These are phyloP conservation scores for Ptilodon capucinus DNA, from an alignment of 2,888 invertebrate genomes.

Conservation along the genomic window DNA sequence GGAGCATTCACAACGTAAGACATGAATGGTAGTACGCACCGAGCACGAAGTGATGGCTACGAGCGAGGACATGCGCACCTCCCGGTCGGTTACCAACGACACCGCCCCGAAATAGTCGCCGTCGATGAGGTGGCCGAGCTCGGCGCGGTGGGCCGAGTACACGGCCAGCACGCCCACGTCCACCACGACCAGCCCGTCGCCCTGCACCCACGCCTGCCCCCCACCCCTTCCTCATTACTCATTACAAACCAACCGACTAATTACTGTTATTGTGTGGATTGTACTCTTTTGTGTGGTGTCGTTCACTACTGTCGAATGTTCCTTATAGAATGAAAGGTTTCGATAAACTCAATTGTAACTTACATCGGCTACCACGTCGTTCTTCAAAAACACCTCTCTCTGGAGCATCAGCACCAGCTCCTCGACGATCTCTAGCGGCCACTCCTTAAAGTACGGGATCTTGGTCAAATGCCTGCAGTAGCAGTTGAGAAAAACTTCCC, in stretches of 20 bases:
- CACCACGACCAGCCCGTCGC: conserved; percentile 41
- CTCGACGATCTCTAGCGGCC: conserved; percentile 34
- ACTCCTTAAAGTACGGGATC: conserved; percentile 38
- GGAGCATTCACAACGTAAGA: too few species aligned
- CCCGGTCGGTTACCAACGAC: conserved; percentile 41
- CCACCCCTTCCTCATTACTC: too few species aligned
- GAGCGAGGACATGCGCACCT: conserved; percentile 28
- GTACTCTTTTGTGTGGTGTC: too few species aligned
- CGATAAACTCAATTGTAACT: too few species aligned
- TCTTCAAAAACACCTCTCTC: conserved; percentile 30
- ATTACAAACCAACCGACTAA: too few species aligned
- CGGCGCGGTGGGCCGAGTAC: conserved; percentile 23
- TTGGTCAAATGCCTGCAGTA: conserved; percentile 23
- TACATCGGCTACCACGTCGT: conserved; percentile 37
- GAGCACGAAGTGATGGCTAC: conserved; percentile 34
- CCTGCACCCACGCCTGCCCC: conserved; percentile 33
- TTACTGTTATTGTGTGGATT: too few species aligned
- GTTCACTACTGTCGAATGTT: too few species aligned
- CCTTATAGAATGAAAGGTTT: too few species aligned
- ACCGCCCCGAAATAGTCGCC: conserved; percentile 46
- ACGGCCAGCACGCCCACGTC: conserved; percentile 38
- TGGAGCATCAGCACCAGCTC: conserved; percentile 26
- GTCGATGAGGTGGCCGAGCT: conserved; percentile 40
- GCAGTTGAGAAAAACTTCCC: conserved; percentile 25
- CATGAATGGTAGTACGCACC: conserved; percentile 18